Percentiles rank a stretch among this genome's conserved stretches.
phyloP scores from a whole-genome alignment of 2,797 vertebrate species.

The Sciaenops ocellatus region DNA sequence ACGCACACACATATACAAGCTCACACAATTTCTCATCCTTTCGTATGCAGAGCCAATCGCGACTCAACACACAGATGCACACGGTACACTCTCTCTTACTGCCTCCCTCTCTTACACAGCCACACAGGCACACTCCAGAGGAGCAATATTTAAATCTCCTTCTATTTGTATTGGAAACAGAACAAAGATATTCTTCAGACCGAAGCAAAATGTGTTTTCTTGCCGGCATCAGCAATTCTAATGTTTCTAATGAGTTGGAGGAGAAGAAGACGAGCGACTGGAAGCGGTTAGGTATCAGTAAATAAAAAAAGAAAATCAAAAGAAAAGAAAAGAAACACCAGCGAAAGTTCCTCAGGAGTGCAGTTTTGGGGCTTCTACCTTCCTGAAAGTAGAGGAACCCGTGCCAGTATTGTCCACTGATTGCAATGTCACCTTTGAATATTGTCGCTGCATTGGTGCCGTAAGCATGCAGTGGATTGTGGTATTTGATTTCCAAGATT shows the following conservation, averaged over 20 bases:
- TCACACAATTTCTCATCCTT: slow-evolving; percentile 66
- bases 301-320: slow-evolving; percentile 62
- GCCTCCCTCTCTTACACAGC: slow-evolving; percentile 53
- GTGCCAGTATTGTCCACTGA: slow-evolving; percentile 54
- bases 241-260: slow-evolving; percentile 84
- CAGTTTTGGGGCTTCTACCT: slow-evolving; percentile 24
- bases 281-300: slow-evolving; percentile 69
- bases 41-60: slow-evolving; percentile 63
- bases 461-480: slow-evolving; percentile 46
- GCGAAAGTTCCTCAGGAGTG: slow-evolving; percentile 63
- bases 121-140: slow-evolving; percentile 71
- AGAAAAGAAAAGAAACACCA: slow-evolving; percentile 34
- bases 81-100: slow-evolving; percentile 44
- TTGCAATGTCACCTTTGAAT: slow-evolving; percentile 75
- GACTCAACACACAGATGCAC: slow-evolving; percentile 68
- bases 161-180: slow-evolving; percentile 87
- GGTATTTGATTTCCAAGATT: slow-evolving; percentile 72
- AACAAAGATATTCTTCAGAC: slow-evolving; percentile 87
- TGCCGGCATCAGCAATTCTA: slow-evolving; percentile 86
- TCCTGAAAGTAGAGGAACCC: slow-evolving; percentile 28
- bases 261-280: slow-evolving; percentile 71
- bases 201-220: slow-evolving; percentile 84
- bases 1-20: slow-evolving; percentile 47
- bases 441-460: slow-evolving; percentile 44
- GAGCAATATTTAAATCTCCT: slow-evolving; percentile 84